A percentile compares a stretch with the other conserved stretches of the same genome.
Evolutionary conservation across 2,797 vertebrate genomes (phyloP).

Genomic region (Limnodromus scolopaceus): DNA sequence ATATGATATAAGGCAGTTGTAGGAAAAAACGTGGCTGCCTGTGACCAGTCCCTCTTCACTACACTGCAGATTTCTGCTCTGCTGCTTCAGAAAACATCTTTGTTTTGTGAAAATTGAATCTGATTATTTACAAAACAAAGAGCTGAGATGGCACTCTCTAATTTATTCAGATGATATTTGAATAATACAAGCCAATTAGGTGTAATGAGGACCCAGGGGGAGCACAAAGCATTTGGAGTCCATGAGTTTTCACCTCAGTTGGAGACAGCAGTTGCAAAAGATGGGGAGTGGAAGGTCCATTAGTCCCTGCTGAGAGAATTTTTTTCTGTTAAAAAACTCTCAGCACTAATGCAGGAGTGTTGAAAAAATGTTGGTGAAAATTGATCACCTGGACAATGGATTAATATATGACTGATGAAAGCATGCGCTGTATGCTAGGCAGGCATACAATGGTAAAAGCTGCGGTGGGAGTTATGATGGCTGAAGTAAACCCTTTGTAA

Average conservation of each 20-base stretch:
- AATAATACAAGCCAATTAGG: conserved; percentile 17
- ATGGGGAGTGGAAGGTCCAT: background rate
- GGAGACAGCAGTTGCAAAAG: background rate
- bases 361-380: background rate
- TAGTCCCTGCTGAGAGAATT: background rate
- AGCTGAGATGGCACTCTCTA: background rate
- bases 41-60: background rate
- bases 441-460: background rate
- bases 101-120: background rate
- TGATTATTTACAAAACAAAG: conserved; percentile 12
- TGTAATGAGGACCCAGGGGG: background rate
- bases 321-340: background rate
- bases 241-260: background rate
- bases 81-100: background rate
- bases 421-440: background rate
- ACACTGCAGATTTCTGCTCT: background rate
- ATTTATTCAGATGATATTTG: background rate
- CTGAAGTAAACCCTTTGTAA: background rate
- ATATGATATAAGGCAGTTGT: background rate
- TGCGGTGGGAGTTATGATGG: background rate
- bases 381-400: background rate
- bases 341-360: background rate
- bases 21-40: background rate
- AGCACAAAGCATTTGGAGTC: background rate
- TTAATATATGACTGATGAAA: background rate